phyloP scores from a whole-genome alignment of 2,888 invertebrate species.

The Girardia tigrina region DNA sequence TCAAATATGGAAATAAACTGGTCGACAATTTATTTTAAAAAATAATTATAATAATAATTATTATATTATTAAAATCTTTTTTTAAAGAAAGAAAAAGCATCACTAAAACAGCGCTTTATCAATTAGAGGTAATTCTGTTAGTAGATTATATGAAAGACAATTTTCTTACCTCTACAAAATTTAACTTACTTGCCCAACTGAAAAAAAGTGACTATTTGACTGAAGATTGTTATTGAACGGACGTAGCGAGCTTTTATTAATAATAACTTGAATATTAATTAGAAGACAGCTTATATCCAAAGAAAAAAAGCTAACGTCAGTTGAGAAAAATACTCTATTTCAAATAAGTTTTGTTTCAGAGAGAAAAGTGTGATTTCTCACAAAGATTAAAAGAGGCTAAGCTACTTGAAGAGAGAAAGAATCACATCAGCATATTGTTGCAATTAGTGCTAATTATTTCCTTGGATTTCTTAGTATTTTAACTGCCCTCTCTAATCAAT shows the following conservation, averaged over 20 bases:
- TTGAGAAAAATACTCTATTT: slow-evolving; percentile 14
- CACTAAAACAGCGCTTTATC: neutral
- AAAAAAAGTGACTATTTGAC: slow-evolving; percentile 17
- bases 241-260: slow-evolving; percentile 23
- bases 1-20: neutral
- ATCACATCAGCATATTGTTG: slow-evolving; percentile 23
- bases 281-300: slow-evolving; percentile 23
- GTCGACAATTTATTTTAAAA: too few relatives aligned
- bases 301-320: slow-evolving; percentile 21
- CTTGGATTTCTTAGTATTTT: slow-evolving; percentile 23
- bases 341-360: slow-evolving; percentile 20
- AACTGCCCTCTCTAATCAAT: slow-evolving; percentile 23
- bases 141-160: neutral
- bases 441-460: slow-evolving; percentile 23
- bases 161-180: slow-evolving; percentile 18
- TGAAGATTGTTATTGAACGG: slow-evolving; percentile 18
- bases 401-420: slow-evolving; percentile 18
- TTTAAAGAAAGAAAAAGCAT: neutral
- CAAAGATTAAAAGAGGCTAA: slow-evolving; percentile 23
- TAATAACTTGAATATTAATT: slow-evolving; percentile 23
- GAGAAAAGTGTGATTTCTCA: slow-evolving; percentile 23
- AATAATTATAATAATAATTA: too few relatives aligned
- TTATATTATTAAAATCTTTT: too few relatives aligned
- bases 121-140: neutral
- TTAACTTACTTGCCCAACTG: slow-evolving; percentile 19